These are phyloP conservation scores for Chironomus tepperi DNA, from an alignment of 1,140 invertebrate species.

Conservation along the genomic window DNA sequence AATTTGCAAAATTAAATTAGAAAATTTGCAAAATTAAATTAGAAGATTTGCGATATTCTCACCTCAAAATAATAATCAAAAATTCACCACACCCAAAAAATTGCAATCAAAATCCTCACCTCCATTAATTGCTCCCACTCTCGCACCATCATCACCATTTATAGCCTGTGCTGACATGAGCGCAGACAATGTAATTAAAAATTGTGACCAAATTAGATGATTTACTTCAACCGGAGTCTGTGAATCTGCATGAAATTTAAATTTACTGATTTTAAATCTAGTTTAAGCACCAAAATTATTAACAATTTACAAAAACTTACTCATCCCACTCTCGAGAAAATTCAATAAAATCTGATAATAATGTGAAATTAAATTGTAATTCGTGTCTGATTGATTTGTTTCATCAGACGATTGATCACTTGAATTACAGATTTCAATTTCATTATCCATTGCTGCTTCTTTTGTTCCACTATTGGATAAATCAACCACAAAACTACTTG, in stretches of 20 bases:
- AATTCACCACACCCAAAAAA: no score
- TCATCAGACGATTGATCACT: background rate
- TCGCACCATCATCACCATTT: background rate
- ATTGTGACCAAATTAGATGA: slow-evolving; percentile 7
- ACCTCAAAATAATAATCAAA: no score
- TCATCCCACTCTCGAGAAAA: background rate
- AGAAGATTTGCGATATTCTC: no score
- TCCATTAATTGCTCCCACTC: no score
- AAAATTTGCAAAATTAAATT: no score
- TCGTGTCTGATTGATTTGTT: background rate
- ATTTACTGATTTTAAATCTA: background rate
- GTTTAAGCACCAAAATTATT: background rate
- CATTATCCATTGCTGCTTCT: background rate
- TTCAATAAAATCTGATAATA: slow-evolving; percentile 9
- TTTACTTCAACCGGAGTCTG: background rate
- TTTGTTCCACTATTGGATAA: background rate
- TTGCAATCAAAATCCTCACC: no score
- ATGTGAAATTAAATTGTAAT: slow-evolving; percentile 2
- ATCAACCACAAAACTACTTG: background rate
- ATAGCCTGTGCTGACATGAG: background rate
- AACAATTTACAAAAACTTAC: slow-evolving; percentile 1
- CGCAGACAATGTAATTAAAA: background rate
- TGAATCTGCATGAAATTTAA: background rate
- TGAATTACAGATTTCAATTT: background rate
- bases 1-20: no score